Base-by-base conservation (phyloP, 1,140 invertebrate species). In the Pseudachorutes palmiensis region DNA sequence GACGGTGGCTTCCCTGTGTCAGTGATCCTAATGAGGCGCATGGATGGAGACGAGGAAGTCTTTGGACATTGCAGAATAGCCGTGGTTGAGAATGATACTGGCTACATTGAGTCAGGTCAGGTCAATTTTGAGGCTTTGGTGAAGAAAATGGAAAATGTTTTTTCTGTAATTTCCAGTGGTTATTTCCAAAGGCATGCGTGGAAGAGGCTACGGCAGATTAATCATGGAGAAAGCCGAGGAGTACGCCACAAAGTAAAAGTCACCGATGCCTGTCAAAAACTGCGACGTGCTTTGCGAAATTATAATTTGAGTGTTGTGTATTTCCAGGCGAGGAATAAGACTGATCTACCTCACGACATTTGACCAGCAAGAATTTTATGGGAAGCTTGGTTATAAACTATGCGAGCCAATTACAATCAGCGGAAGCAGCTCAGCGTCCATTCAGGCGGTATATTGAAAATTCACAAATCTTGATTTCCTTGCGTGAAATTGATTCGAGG, bases 51-150 rank as follows among this genome's bases (percentile, higher is more conserved):
- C 32, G 77, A 82, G 29, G 77, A 83, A 61, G 81, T 90, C 36
- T 78, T 90, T 64, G 89, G 88, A 1, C 88, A 90, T 77, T 85
- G 86, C 67, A 90, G 89, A 79, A 79, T 90, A 63, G 85, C 85
- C 49, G 75, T 82, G 1, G 83, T 90, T 69, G 84, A 85, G 1
- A 82, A 80, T 72, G 79, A 85, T 32, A 84, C 84, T 67, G 89
- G 88, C 78, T 87, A 88, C 72, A 79, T 90, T 61, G 87, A 90
- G 80, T 87, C 87, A 60, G 78, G 81, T 82, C 76, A 41, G 36
- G 5, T 19, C 36, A 9, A 31, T 19, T 3, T 16, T 59, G 16
- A 30, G 9, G 2, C 12, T 16, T 19, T 30, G 51, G 31, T 24
- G 36, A 19, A 19, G n/a, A n/a, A n/a, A n/a, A n/a, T n/a, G 19